Conservation (phyloP, 2,797 vertebrate genomes). For the Falco naumanni region DNA sequence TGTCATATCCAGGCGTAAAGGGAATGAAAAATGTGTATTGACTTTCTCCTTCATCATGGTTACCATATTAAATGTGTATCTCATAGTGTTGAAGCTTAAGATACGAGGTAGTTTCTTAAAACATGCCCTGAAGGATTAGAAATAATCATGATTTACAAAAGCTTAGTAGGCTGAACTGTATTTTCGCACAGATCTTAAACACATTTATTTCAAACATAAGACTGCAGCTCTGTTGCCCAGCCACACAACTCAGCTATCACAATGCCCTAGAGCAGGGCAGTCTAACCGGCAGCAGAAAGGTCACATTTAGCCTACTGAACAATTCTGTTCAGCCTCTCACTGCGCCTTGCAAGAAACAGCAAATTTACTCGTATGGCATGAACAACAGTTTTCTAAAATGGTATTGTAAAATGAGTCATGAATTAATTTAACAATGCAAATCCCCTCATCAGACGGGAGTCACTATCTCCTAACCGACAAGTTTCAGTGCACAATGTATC, state of each 20-base stretch:
- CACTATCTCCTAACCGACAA: not conserved
- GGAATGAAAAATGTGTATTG: constrained; percentile 98
- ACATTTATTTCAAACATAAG: not conserved
- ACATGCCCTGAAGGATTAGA: constrained; percentile 85
- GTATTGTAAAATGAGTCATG: not conserved
- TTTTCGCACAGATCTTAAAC: not conserved
- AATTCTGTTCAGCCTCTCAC: not conserved
- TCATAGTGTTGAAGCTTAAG: constrained; percentile 99
- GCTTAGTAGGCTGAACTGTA: not conserved
- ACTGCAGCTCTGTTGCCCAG: not conserved
- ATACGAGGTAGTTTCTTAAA: constrained; percentile 98
- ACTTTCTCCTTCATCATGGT: constrained; percentile 99
- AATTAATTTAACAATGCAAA: not conserved
- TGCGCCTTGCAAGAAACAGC: not conserved
- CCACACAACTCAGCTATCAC: not conserved
- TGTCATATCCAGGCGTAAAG: constrained; percentile 97
- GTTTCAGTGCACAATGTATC: not conserved
- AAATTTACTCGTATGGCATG: not conserved
- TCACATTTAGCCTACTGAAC: not conserved
- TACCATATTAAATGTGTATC: constrained; percentile 99
- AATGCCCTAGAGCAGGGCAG: not conserved
- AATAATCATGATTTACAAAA: not conserved
- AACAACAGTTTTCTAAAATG: not conserved
- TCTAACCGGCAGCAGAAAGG: not conserved
- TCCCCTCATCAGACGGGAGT: not conserved